Base-by-base conservation (phyloP, 2,113 vertebrate genomes). In the Rissa tridactyla region DNA sequence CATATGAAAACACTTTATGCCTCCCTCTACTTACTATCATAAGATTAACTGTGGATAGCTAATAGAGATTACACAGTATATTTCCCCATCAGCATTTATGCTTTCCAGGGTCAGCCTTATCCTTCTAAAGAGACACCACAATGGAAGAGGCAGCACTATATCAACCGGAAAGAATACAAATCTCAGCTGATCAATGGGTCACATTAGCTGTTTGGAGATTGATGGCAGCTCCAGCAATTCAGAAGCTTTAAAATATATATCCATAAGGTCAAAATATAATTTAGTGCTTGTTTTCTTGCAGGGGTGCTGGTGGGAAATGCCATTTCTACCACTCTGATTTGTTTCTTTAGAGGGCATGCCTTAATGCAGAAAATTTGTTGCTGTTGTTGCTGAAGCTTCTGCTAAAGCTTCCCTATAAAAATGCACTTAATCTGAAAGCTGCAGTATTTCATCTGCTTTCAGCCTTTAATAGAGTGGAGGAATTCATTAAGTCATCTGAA, bases 401-500 rank as follows among this genome's bases (percentile, higher is more conserved):
- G 58, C 44, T 92, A 94, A 96, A 79, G 26, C 51, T 94, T 90
- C 22, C 9, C 32, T 78, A 80, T 89, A 88, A 80, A 97, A 92
- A 36, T 65, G 36, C n/a, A 72, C 89, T 91, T 94, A 76, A 93
- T 93, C 76, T 83, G 65, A 93, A 91, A 82, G 85, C 62, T 93
- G 36, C 77, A 89, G 64, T 54, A 86, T 96, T 97, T 97, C 52
- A 85, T 94, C 73, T 82, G 54, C 79, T 94, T 94, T 61, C 40
- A 88, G 20, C 72, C 36, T 95, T 55, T 82, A 97, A 96, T 86
- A 94, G 90, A 95, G 68, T 90, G 17, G 68, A 86, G 87, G 73
- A 96, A 96, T 86, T 97, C 93, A 96, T 95, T 89, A 97, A 97
- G 60, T 73, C 66, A 92, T 95, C 70, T 91, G 81, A 94, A 98